Evolutionary conservation across 2,113 vertebrate genomes (phyloP).

Genomic region (Prunella himalayana): DNA sequence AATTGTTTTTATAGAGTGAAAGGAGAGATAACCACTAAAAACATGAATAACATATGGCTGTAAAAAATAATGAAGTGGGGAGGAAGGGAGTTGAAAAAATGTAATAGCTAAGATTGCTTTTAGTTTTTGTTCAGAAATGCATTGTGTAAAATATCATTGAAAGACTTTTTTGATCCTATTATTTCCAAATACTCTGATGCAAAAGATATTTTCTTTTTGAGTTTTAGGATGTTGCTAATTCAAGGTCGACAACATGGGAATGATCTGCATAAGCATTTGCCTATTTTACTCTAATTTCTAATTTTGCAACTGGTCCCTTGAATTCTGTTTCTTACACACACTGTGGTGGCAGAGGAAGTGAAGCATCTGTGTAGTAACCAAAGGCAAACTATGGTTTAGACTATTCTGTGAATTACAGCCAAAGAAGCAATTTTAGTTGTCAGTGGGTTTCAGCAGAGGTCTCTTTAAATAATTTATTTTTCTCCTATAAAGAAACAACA

Average conservation of each 20-base stretch:
- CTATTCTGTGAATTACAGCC: not conserved
- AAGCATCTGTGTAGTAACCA: not conserved
- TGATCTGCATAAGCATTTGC: not conserved
- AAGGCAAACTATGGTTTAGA: not conserved
- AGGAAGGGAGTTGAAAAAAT: not conserved
- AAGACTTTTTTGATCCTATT: not conserved
- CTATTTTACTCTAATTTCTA: not conserved
- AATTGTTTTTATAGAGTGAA: not conserved
- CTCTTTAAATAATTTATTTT: not conserved
- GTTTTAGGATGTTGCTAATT: not conserved
- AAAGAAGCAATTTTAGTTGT: not conserved
- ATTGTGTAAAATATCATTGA: not conserved
- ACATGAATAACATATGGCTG: not conserved
- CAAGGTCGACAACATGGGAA: not conserved
- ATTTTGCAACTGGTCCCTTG: not conserved
- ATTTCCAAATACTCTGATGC: not conserved
- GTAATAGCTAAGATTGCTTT: not conserved
- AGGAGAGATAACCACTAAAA: not conserved
- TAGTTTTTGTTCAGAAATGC: not conserved
- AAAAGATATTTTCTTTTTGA: not conserved
- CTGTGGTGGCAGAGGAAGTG: not conserved
- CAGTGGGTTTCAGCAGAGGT: not conserved
- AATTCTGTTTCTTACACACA: not conserved
- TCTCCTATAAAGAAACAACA: slow-evolving; percentile 74
- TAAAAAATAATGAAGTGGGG: slow-evolving; percentile 1